Evolutionary conservation across 2,888 invertebrate genomes (phyloP), one percentile per base, ranked within the genome.

Genomic region (Cataglyphis rosenhaueri): DNA sequence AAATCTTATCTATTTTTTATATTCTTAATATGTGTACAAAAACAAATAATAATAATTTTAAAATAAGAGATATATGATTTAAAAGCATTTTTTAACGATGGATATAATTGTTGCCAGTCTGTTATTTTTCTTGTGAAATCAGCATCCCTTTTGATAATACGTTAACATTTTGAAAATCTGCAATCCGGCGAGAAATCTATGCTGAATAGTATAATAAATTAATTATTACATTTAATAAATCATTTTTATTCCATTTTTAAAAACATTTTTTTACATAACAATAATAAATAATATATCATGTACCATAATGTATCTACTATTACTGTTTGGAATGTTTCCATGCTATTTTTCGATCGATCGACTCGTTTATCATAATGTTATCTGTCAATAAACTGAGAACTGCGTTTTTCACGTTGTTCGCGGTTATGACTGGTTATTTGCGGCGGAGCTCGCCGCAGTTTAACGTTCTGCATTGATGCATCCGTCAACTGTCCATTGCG

Each of bases 391-490:
- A 68, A 68, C 41, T 78, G 68, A 64, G 68, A 78, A 81, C 21
- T 61, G 15, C 48, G 81, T 73, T 61, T 73, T 81, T 70, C 61
- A 73, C 62, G 73, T 73, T 73, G 73, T 66, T 81, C 81, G 81
- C 52, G 81, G 61, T 81, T 82, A 64, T 29, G n/a, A 65, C 65
- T 79, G 48, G n/a, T 64, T 74, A 84, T 75, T 85, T 86, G 57
- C 71, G 81, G 73, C 73, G 64, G 79, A 85, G 59, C 65, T 83
- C 57, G 55, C 71, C 61, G 65, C 70, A 59, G 62, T 66, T 76
- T 64, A 52, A 75, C 75, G 75, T 75, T 78, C 68, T 59, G 59
- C 78, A 78, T 68, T 59, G 78, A 78, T 52, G 68, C 78, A 78
- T 44, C 15, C 44, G 68, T 68, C 66, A 66, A 78, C 66, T 78